A percentile compares a stretch with the other conserved stretches of the same genome.
Evolutionary conservation across 2,113 vertebrate species (phyloP).

Genomic region (Vicugna pacos): DNA sequence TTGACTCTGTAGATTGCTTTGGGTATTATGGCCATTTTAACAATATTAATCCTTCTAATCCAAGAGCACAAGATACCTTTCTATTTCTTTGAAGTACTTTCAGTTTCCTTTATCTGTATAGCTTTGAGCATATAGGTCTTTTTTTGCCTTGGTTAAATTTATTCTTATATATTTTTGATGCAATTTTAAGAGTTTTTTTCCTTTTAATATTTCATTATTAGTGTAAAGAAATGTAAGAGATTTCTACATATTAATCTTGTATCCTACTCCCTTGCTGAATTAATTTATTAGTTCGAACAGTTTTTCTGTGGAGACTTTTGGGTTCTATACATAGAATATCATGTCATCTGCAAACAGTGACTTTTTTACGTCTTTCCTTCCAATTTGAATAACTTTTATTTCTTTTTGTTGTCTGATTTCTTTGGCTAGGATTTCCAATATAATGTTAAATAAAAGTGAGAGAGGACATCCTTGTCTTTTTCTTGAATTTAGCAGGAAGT

Average conservation of each 20-base stretch:
- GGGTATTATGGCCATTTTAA: background rate
- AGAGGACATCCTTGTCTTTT: background rate
- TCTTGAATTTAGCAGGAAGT: background rate
- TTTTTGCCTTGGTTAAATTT: background rate
- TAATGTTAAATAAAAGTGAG: background rate
- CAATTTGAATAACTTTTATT: no score
- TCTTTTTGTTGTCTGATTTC: background rate
- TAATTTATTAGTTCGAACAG: no score
- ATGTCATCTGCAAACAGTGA: no score
- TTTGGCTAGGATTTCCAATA: background rate
- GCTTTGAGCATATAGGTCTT: background rate
- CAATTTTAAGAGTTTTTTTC: background rate
- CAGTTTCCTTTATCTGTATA: background rate
- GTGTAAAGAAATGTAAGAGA: background rate
- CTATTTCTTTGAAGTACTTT: background rate
- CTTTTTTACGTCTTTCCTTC: no score
- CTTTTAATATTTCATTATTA: background rate
- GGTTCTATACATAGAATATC: no score
- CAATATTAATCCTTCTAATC: background rate
- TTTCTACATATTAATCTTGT: background rate
- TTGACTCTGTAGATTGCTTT: background rate
- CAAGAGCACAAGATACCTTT: background rate
- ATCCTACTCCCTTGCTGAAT: background rate
- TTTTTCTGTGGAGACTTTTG: no score
- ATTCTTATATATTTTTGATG: background rate